A percentile compares a stretch with the other conserved stretches of the same genome.
These are phyloP conservation scores for Gerosis bhagava DNA, from an alignment of 2,888 invertebrate genomes.

Conservation along the genomic window DNA sequence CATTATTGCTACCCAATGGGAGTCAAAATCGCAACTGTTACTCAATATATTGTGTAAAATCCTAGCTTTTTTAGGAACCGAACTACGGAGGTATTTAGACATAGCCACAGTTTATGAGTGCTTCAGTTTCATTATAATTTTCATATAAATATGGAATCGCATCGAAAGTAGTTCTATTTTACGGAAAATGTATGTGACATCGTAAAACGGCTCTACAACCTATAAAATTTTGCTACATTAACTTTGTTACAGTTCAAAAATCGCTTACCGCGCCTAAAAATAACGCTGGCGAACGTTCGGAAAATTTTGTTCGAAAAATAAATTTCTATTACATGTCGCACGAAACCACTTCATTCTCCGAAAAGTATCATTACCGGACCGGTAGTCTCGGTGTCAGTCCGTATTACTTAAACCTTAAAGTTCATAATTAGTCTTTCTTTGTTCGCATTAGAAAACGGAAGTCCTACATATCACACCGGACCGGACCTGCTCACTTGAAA, in stretches of 20 bases:
- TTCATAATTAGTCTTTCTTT: slow-evolving; percentile 46
- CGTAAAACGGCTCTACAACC: too few species aligned
- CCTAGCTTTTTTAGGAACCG: too few species aligned
- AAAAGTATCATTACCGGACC: slow-evolving; percentile 18
- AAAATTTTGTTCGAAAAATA: slow-evolving; percentile 23
- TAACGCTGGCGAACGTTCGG: slow-evolving; percentile 3
- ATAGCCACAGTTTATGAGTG: too few species aligned
- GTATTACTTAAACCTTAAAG: slow-evolving; percentile 46
- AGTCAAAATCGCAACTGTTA: too few species aligned
- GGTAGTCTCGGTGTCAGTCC: slow-evolving; percentile 30
- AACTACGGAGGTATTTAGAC: too few species aligned
- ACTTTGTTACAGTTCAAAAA: neutral
- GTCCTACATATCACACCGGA: slow-evolving; percentile 63
- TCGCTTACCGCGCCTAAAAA: slow-evolving; percentile 8
- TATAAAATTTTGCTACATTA: neutral
- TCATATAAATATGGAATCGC: too few species aligned
- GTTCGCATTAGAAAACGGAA: slow-evolving; percentile 50
- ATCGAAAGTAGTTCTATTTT: too few species aligned
- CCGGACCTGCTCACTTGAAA: slow-evolving; percentile 73
- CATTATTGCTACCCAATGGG: too few species aligned
- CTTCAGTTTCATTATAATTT: too few species aligned
- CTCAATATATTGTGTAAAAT: too few species aligned
- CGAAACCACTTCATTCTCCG: slow-evolving; percentile 19
- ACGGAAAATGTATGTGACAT: neutral
- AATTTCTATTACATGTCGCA: slow-evolving; percentile 18